Evolutionary conservation across 2,888 invertebrate species (phyloP).

Genomic region (Pasiphila rectangulata): DNA sequence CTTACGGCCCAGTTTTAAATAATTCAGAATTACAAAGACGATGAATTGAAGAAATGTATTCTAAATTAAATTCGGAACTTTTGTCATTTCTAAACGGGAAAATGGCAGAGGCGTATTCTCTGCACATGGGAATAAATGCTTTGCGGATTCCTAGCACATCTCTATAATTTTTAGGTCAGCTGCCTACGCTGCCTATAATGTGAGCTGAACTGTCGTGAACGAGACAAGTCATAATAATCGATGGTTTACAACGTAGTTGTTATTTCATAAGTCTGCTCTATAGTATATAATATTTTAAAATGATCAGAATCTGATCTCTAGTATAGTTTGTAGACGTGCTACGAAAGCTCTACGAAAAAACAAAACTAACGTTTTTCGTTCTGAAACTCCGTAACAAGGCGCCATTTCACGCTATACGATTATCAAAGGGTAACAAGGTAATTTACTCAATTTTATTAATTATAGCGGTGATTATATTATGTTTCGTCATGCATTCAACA

Average conservation of each 20-base stretch:
- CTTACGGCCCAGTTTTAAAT: conserved; percentile 3
- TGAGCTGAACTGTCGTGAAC: no score
- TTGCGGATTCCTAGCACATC: not conserved
- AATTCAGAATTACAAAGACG: conserved; percentile 6
- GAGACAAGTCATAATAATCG: no score
- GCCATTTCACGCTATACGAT: conserved; percentile 5
- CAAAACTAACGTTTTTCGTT: not conserved
- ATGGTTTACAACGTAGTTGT: not conserved
- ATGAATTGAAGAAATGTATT: conserved; percentile 7
- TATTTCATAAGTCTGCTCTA: not conserved
- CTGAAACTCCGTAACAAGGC: conserved; percentile 1
- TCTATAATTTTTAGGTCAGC: conserved; percentile 6
- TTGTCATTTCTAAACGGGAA: conserved; percentile 1
- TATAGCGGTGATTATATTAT: conserved; percentile 28
- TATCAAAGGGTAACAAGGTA: conserved; percentile 14
- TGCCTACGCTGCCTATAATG: not conserved
- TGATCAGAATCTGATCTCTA: not conserved
- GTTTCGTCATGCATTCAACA: conserved; percentile 67
- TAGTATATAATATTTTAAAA: not conserved
- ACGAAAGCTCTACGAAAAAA: conserved; percentile 2
- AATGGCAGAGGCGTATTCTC: not conserved
- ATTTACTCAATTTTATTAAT: conserved; percentile 32
- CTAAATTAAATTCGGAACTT: not conserved
- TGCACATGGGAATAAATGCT: conserved; percentile 16
- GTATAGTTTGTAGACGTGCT: not conserved